Evolutionary conservation across 2,797 vertebrate species (phyloP).

Genomic region (Anas georgica): DNA sequence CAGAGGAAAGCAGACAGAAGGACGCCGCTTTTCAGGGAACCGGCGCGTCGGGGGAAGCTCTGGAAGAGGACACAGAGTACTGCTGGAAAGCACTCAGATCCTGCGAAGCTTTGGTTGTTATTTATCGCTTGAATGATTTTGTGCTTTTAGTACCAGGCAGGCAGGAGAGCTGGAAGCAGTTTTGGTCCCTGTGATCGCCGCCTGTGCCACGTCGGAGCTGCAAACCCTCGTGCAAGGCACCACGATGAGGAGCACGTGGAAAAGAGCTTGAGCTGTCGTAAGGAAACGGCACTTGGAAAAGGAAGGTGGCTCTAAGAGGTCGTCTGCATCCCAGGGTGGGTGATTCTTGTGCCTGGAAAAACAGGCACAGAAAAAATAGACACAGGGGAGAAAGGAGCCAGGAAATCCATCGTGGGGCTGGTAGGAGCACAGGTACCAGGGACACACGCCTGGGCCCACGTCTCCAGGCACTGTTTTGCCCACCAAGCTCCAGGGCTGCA

Average conservation of each 20-base stretch:
- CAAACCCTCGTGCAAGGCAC: accelerated
- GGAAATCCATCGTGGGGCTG: neutral
- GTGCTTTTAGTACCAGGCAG: neutral
- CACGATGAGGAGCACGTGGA: neutral
- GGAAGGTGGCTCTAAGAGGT: neutral
- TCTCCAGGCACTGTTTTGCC: too few relatives aligned
- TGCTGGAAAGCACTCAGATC: neutral
- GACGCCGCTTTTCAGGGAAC: neutral
- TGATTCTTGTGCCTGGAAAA: neutral
- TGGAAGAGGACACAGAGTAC: neutral
- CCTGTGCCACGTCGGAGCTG: neutral
- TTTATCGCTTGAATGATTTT: neutral
- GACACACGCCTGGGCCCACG: too few relatives aligned
- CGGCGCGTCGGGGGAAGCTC: neutral
- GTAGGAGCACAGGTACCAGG: neutral
- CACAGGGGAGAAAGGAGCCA: neutral
- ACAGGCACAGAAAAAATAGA: neutral
- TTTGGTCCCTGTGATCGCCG: neutral
- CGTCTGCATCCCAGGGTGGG: neutral
- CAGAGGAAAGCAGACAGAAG: neutral
- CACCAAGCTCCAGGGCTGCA: too few relatives aligned
- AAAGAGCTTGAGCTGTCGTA: neutral
- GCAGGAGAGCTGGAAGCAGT: neutral
- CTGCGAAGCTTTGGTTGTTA: accelerated
- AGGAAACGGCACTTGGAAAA: neutral